Evolutionary conservation across 1,140 invertebrate genomes (phyloP).

Genomic region (Drosophila tsacasi): DNA sequence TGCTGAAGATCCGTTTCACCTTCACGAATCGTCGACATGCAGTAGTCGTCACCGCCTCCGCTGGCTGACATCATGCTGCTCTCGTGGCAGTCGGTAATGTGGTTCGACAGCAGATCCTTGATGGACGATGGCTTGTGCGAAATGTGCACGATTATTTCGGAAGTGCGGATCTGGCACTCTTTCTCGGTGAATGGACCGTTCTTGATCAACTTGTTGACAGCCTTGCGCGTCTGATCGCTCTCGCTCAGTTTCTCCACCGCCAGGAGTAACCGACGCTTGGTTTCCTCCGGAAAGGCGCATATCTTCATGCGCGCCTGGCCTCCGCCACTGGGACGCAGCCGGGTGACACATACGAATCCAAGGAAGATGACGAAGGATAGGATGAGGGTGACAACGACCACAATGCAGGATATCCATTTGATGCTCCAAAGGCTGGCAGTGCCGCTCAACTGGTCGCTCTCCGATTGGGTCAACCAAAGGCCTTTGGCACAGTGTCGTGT

Average conservation of each 20-base stretch:
- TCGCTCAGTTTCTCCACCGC: neutral
- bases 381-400: neutral
- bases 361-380: neutral
- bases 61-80: neutral
- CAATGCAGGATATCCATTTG: neutral
- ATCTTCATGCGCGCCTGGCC: neutral
- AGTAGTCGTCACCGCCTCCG: neutral
- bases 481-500: conserved; percentile 57
- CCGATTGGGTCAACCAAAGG: conserved; percentile 6
- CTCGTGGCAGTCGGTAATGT: conserved; percentile 45
- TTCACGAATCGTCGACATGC: neutral
- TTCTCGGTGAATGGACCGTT: conserved; percentile 11
- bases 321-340: neutral
- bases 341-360: neutral
- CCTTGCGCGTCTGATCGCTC: neutral
- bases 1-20: neutral
- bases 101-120: conserved; percentile 51
- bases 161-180: conserved; percentile 38
- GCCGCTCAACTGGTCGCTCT: conserved; percentile 5
- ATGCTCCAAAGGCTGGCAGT: neutral
- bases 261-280: neutral
- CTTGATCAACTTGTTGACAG: conserved; percentile 15
- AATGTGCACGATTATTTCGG: conserved; percentile 32
- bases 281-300: neutral
- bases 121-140: conserved; percentile 20